These are phyloP conservation scores for Yponomeuta evonymella DNA, from an alignment of 2,888 invertebrate species.

Conservation along the genomic window DNA sequence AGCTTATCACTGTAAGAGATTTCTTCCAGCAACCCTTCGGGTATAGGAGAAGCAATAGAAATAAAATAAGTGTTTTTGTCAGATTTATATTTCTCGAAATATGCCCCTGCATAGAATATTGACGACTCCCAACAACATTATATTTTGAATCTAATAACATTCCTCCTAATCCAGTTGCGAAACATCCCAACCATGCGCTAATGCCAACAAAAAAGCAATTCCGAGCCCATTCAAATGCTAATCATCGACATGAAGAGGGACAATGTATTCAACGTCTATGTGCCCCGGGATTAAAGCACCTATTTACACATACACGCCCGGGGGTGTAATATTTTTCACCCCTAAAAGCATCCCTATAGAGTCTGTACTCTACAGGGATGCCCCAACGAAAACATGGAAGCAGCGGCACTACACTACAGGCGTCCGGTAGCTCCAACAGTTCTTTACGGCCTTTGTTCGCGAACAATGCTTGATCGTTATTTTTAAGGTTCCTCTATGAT, in stretches of 20 bases:
- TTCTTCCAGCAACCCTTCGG: no score
- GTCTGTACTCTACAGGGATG: neutral
- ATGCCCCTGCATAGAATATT: no score
- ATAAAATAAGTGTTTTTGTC: no score
- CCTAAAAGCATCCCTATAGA: constrained; percentile 24
- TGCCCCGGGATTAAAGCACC: constrained; percentile 17
- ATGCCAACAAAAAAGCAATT: constrained; percentile 8
- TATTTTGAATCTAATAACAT: neutral
- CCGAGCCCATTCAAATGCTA: constrained; percentile 5
- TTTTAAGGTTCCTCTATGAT: constrained; percentile 26
- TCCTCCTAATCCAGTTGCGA: neutral
- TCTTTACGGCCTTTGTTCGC: constrained; percentile 38
- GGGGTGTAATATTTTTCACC: constrained; percentile 74
- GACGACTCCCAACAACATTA: no score
- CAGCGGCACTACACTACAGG: neutral
- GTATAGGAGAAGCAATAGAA: no score
- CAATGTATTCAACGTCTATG: constrained; percentile 10
- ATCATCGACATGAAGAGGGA: constrained; percentile 2
- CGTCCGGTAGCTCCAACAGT: constrained; percentile 16
- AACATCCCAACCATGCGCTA: neutral
- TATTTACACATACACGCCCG: constrained; percentile 51
- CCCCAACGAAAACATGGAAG: constrained; percentile 51
- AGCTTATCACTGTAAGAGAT: no score
- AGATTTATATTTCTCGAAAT: no score
- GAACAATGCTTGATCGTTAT: constrained; percentile 52